A percentile compares a stretch with the other conserved stretches of the same genome.
These are phyloP conservation scores for Bombus haemorrhoidalis DNA, from an alignment of 1,140 invertebrate species.

Conservation along the genomic window DNA sequence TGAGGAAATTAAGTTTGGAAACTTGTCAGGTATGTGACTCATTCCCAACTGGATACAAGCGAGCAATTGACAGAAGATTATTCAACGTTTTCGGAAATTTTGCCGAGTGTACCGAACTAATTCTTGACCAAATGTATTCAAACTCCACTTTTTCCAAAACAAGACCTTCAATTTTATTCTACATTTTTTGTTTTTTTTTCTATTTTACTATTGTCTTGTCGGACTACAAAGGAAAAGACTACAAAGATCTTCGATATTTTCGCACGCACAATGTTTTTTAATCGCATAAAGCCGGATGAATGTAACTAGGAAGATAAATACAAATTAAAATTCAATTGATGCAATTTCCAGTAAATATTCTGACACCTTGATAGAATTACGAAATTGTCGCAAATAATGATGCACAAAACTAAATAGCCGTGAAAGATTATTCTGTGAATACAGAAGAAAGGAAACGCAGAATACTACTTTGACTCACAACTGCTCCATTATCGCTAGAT, in stretches of 20 bases:
- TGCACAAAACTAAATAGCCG: background rate
- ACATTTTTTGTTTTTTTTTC: too few species aligned
- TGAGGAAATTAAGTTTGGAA: too few species aligned
- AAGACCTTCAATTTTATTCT: too few species aligned
- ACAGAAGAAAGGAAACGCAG: background rate
- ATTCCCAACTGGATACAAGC: too few species aligned
- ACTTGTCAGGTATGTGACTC: too few species aligned
- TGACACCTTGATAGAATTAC: background rate
- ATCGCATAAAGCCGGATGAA: background rate
- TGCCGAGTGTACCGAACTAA: too few species aligned
- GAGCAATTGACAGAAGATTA: too few species aligned
- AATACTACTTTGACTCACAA: constrained; percentile 18
- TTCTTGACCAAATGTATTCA: too few species aligned
- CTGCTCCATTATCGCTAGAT: constrained; percentile 56
- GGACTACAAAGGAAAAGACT: too few species aligned
- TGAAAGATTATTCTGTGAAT: constrained; percentile 3
- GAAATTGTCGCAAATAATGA: background rate
- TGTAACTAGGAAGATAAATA: background rate
- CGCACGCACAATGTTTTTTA: background rate
- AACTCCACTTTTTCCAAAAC: too few species aligned
- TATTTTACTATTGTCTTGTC: too few species aligned
- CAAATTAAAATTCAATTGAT: background rate
- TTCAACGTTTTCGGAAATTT: too few species aligned
- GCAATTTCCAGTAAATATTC: background rate
- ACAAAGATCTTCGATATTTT: background rate